These are phyloP conservation scores for Hemitrygon akajei DNA, from an alignment of 2,797 vertebrate genomes.

Conservation along the genomic window DNA sequence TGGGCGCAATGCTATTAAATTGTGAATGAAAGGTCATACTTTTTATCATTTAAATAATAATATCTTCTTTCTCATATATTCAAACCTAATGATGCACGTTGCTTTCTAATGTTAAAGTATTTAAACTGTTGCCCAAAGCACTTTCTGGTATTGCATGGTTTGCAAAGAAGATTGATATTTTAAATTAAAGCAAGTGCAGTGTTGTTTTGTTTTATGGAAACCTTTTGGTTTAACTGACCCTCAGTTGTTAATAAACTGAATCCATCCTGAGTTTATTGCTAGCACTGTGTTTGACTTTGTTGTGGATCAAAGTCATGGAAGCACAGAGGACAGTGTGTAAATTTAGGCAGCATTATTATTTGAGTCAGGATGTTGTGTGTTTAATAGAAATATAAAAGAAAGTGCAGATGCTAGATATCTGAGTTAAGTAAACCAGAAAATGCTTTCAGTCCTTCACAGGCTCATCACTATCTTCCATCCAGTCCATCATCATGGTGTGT, in stretches of 20 bases:
- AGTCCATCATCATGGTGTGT: too few relatives aligned
- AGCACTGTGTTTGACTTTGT: not conserved
- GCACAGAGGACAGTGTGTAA: not conserved
- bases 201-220: not conserved
- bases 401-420: not conserved
- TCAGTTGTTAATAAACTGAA: constrained; percentile 21
- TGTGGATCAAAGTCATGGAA: too few relatives aligned
- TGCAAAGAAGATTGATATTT: constrained; percentile 26
- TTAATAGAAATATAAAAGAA: not conserved
- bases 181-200: not conserved
- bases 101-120: constrained; percentile 75
- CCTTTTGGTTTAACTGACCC: constrained; percentile 19
- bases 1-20: constrained; percentile 76
- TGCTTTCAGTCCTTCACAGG: too few relatives aligned
- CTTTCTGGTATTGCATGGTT: constrained; percentile 40
- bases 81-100: constrained; percentile 78
- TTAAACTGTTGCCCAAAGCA: constrained; percentile 75
- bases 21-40: constrained; percentile 74
- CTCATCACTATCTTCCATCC: too few relatives aligned
- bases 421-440: too few relatives aligned
- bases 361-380: not conserved
- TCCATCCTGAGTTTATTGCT: not conserved
- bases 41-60: constrained; percentile 77
- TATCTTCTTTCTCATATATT: constrained; percentile 77
- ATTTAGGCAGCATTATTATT: not conserved